Evolutionary conservation across 2,797 vertebrate species (phyloP).

Genomic region (Babyrousa celebensis): DNA sequence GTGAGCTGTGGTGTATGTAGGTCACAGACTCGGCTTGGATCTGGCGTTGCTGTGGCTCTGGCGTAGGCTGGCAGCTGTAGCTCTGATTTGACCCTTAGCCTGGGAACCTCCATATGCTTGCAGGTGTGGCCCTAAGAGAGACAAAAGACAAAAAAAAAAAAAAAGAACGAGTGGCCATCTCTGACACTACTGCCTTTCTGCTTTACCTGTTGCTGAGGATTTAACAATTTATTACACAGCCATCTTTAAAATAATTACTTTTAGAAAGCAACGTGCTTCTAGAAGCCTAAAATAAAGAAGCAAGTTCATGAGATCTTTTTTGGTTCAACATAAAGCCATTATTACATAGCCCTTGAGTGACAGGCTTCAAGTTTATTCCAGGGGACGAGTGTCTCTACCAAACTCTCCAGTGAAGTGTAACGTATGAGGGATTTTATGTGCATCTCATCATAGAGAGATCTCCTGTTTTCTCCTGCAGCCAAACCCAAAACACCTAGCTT

Average conservation of each 20-base stretch:
- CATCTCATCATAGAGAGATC: constrained; percentile 78
- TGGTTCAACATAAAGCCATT: background rate
- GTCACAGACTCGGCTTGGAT: too few species aligned
- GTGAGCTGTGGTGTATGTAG: too few species aligned
- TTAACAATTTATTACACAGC: background rate
- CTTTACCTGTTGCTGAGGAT: background rate
- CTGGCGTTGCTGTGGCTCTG: too few species aligned
- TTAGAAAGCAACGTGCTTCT: background rate
- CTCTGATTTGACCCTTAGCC: too few species aligned
- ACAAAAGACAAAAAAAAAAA: too few species aligned
- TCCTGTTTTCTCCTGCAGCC: constrained; percentile 74
- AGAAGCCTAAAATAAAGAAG: constrained; percentile 15
- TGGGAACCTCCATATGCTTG: too few species aligned
- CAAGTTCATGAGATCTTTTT: background rate
- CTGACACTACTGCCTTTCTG: background rate
- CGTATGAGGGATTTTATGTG: constrained; percentile 42
- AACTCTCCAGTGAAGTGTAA: constrained; percentile 69
- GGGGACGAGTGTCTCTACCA: background rate
- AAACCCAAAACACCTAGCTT: background rate
- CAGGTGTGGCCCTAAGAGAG: too few species aligned
- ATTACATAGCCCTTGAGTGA: background rate
- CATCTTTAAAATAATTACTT: constrained; percentile 18
- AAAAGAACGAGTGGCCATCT: background rate
- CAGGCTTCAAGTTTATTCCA: background rate
- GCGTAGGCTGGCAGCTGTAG: too few species aligned